These are phyloP conservation scores for Beroe ovata DNA, from an alignment of 37 sponge, comb jelly and placozoan genomes.

Conservation along the genomic window DNA sequence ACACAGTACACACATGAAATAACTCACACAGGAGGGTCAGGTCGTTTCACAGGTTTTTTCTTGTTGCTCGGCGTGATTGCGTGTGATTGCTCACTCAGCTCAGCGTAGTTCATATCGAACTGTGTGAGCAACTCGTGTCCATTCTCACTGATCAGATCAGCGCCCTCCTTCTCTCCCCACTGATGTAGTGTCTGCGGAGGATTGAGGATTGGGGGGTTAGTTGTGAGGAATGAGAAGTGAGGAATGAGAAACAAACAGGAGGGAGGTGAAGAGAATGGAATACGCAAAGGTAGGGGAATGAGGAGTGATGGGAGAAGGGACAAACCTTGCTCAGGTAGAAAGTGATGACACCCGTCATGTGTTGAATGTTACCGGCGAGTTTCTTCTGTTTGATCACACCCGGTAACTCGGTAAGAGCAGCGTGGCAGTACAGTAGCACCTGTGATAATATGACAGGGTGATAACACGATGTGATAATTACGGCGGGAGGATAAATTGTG, in stretches of 20 bases:
- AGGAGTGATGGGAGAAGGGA: neutral
- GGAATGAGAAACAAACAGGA: neutral
- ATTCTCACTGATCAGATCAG: slow-evolving; percentile 44
- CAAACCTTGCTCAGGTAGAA: slow-evolving; percentile 73
- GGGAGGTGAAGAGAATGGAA: neutral
- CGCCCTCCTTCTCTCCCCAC: slow-evolving; percentile 61
- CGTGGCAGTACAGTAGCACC: slow-evolving; percentile 75
- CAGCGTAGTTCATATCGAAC: slow-evolving; percentile 25
- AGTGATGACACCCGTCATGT: slow-evolving; percentile 77
- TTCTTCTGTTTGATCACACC: slow-evolving; percentile 68
- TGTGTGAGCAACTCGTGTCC: slow-evolving; percentile 62
- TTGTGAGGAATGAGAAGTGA: neutral
- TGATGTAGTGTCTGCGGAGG: slow-evolving; percentile 57
- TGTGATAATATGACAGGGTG: neutral
- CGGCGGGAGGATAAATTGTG: too few relatives aligned
- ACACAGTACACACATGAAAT: too few relatives aligned
- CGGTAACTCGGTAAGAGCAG: slow-evolving; percentile 76
- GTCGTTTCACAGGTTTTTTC: slow-evolving; percentile 55
- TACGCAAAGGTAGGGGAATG: neutral
- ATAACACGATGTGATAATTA: too few relatives aligned
- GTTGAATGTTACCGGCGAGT: slow-evolving; percentile 72
- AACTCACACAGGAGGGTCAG: slow-evolving; percentile 5
- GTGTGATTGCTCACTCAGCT: slow-evolving; percentile 43
- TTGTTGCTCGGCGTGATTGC: slow-evolving; percentile 63
- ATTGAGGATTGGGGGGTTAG: neutral